phyloP scores from a whole-genome alignment of 2,113 vertebrate species.

The Rutilus rutilus region DNA sequence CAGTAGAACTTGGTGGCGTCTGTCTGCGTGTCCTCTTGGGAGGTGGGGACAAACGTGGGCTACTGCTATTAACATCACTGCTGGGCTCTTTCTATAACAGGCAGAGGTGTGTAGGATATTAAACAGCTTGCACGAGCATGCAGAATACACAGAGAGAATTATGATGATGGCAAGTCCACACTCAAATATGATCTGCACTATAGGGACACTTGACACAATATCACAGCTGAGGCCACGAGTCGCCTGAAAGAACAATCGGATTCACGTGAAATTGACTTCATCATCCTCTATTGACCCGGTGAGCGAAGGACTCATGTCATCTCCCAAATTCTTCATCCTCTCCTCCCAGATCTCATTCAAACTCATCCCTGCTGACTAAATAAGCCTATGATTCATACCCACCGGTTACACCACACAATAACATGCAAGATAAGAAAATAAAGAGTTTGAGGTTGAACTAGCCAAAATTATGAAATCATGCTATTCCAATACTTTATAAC shows the following conservation, averaged over 20 bases:
- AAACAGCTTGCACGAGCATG: neutral
- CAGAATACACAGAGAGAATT: neutral
- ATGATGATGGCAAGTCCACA: neutral
- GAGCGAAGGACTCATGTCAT: neutral
- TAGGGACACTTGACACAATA: neutral
- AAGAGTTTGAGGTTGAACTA: neutral
- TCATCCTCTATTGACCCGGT: neutral
- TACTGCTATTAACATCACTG: conserved; percentile 92
- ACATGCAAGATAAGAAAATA: neutral
- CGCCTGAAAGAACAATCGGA: neutral
- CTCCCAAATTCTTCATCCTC: neutral
- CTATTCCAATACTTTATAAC: neutral
- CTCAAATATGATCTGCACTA: neutral
- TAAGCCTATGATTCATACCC: neutral
- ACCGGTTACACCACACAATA: neutral
- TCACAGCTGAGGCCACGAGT: neutral
- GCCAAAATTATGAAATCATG: neutral
- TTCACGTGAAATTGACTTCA: neutral
- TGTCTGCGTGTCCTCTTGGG: conserved; percentile 91
- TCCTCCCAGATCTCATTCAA: neutral
- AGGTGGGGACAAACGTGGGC: conserved; percentile 88
- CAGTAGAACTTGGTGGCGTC: conserved; percentile 91
- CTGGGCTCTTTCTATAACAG: conserved; percentile 84
- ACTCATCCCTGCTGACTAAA: neutral
- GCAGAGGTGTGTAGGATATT: conserved; percentile 24